A percentile compares a stretch with the other conserved stretches of the same genome.
phyloP scores from a whole-genome alignment of 2,888 invertebrate genomes.

The Drosophila mimica region DNA sequence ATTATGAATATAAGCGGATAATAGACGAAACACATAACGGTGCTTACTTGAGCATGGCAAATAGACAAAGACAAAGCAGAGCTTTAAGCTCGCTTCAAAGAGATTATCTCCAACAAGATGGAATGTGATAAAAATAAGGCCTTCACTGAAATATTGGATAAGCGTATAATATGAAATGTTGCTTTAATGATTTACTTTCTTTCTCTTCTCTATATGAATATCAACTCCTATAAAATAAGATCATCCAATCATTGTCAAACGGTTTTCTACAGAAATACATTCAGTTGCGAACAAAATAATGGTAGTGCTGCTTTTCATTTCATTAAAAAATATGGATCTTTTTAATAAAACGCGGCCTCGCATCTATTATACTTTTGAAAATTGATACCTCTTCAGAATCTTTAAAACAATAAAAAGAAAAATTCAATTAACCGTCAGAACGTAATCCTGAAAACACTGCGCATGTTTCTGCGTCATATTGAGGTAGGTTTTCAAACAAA shows the following conservation, averaged over 20 bases:
- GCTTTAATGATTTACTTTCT: background rate
- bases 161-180: background rate
- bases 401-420: too few relatives aligned
- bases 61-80: background rate
- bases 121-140: background rate
- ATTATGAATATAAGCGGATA: conserved; percentile 37
- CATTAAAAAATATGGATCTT: background rate
- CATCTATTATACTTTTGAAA: too few relatives aligned
- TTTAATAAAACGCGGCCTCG: background rate
- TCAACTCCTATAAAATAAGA: background rate
- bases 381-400: too few relatives aligned
- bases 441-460: background rate
- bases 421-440: background rate
- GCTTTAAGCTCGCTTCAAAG: background rate
- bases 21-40: conserved; percentile 21
- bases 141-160: background rate
- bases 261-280: background rate
- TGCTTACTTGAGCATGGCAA: conserved; percentile 1
- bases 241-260: background rate
- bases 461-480: conserved; percentile 23
- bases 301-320: background rate
- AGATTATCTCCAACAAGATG: too few relatives aligned
- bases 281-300: background rate
- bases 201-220: background rate
- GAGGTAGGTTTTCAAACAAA: conserved; percentile 60